phyloP scores from a whole-genome alignment of 2,113 vertebrate genomes.

The Notechis scutatus region DNA sequence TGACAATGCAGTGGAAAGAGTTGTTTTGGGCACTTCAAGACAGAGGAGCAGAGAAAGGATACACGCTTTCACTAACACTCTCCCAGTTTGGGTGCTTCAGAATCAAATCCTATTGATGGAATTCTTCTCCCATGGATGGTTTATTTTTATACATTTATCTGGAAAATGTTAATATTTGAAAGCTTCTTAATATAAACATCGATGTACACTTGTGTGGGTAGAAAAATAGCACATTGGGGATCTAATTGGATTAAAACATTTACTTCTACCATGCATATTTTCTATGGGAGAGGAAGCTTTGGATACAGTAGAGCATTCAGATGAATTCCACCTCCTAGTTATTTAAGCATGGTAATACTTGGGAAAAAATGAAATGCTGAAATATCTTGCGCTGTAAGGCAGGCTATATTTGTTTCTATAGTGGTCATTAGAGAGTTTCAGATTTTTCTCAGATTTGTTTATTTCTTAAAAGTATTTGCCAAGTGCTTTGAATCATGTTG shows the following conservation, averaged over 20 bases:
- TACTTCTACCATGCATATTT: background rate
- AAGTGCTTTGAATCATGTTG: conserved; percentile 22
- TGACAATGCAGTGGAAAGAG: background rate
- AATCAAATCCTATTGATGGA: background rate
- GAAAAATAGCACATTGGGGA: background rate
- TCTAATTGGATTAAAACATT: background rate
- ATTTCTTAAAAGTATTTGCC: conserved; percentile 10
- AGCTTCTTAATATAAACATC: background rate
- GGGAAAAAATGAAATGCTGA: background rate
- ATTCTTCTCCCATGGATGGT: background rate
- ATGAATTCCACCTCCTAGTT: background rate
- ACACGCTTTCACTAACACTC: background rate
- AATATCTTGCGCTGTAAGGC: background rate
- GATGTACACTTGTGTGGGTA: background rate
- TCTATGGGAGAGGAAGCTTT: background rate
- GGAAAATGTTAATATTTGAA: background rate
- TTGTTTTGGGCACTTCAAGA: background rate
- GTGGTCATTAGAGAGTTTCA: background rate
- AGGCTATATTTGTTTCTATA: background rate
- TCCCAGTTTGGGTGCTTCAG: background rate
- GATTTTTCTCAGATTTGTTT: conserved; percentile 7
- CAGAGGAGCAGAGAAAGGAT: background rate
- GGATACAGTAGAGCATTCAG: background rate
- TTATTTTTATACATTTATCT: background rate
- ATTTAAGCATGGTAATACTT: background rate